Evolutionary conservation across 2,797 vertebrate genomes (phyloP).

Genomic region (Sebastes itinus): DNA sequence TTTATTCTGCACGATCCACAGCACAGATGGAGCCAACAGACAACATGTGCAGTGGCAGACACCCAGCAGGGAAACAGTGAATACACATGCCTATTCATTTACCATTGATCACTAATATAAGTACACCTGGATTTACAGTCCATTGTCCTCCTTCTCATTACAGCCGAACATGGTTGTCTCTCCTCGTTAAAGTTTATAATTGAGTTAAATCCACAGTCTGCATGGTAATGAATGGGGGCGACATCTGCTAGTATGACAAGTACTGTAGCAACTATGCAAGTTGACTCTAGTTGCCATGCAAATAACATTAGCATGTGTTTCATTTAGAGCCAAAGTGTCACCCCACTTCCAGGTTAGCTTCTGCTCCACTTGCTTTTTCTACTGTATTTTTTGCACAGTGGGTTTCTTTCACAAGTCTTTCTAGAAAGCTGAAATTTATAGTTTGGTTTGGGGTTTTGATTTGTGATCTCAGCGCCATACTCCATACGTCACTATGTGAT

Average conservation of each 20-base stretch:
- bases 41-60: conserved; percentile 22
- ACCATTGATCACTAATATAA: conserved; percentile 8
- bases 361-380: background rate
- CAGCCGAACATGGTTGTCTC: conserved; percentile 1
- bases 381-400: background rate
- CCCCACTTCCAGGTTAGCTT: background rate
- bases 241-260: background rate
- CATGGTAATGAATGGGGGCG: background rate
- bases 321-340: background rate
- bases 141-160: background rate
- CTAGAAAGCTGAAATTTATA: background rate
- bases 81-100: conserved; percentile 8
- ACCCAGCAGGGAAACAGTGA: conserved; percentile 10
- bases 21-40: conserved; percentile 36
- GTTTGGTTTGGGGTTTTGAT: conserved; percentile 8
- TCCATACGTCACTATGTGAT: background rate
- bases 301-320: conserved; percentile 10
- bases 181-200: conserved; percentile 13
- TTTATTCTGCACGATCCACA: conserved; percentile 23
- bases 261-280: background rate
- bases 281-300: background rate
- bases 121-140: conserved; percentile 39
- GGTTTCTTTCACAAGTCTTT: background rate
- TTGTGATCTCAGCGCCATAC: background rate
- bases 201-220: conserved; percentile 7